Conservation (phyloP, 2,797 vertebrate genomes). For the Myotis vivesi region DNA sequence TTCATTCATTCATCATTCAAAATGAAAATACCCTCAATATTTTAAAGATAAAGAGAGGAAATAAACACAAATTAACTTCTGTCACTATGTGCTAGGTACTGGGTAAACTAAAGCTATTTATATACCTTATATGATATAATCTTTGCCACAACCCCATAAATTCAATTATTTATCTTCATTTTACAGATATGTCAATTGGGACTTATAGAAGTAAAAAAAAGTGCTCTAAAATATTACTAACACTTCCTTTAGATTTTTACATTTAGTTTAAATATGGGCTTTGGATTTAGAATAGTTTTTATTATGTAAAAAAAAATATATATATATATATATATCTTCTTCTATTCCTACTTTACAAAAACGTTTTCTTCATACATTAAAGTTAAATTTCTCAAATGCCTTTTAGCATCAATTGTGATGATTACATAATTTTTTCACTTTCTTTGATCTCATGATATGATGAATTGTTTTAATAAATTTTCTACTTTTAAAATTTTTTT, state of each 20-base stretch:
- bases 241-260: neutral
- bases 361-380: neutral
- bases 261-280: slow-evolving; percentile 30
- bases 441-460: slow-evolving; percentile 45
- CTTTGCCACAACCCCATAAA: neutral
- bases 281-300: slow-evolving; percentile 5
- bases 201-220: neutral
- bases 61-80: slow-evolving; percentile 8
- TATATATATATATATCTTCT: neutral
- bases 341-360: neutral
- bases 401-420: slow-evolving; percentile 1
- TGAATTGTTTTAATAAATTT: slow-evolving; percentile 57
- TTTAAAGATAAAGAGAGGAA: neutral
- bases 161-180: neutral
- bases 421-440: slow-evolving; percentile 34
- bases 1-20: neutral
- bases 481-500: slow-evolving; percentile 41
- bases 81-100: neutral
- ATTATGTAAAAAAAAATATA: slow-evolving; percentile 15
- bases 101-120: neutral
- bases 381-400: slow-evolving; percentile 33
- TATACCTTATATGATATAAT: neutral
- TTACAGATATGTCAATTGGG: slow-evolving; percentile 1
- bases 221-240: neutral
- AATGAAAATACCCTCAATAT: neutral